A percentile compares a stretch with the other conserved stretches of the same genome.
These are phyloP conservation scores for Girardinichthys multiradiatus DNA, from an alignment of 2,113 vertebrate species.

Conservation along the genomic window DNA sequence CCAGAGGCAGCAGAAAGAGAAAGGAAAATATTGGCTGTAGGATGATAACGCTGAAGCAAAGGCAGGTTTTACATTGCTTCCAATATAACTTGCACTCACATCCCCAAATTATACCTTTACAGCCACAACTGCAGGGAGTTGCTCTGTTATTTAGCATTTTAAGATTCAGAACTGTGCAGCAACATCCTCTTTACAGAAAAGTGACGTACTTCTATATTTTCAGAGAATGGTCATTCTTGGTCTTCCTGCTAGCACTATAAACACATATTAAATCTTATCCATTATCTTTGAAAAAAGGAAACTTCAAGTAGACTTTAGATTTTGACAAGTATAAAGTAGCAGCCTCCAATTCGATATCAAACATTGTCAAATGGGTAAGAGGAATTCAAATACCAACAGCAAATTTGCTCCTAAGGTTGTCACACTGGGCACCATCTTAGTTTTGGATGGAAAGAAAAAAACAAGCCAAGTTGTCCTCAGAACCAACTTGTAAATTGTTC, in stretches of 20 bases:
- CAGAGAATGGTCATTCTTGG: constrained; percentile 39
- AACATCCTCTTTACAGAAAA: constrained; percentile 52
- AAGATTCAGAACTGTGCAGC: constrained; percentile 38
- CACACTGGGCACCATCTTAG: constrained; percentile 8
- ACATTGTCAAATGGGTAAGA: neutral
- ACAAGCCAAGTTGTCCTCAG: constrained; percentile 28
- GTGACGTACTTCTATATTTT: constrained; percentile 59
- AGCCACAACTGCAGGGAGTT: constrained; percentile 74
- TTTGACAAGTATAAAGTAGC: neutral
- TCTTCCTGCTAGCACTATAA: constrained; percentile 26
- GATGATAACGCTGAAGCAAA: constrained; percentile 18
- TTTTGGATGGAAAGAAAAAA: constrained; percentile 7
- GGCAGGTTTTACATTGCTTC: constrained; percentile 52
- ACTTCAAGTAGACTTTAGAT: neutral
- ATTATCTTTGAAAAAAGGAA: constrained; percentile 23
- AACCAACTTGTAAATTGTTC: constrained; percentile 40
- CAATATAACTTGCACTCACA: constrained; percentile 65
- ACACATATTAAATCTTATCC: constrained; percentile 14
- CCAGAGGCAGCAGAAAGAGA: neutral
- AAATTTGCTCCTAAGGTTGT: constrained; percentile 30
- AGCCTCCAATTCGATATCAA: neutral
- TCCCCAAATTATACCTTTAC: constrained; percentile 75
- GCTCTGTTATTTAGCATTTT: constrained; percentile 52
- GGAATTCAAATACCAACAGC: constrained; percentile 7
- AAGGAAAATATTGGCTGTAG: neutral